These are phyloP conservation scores for Drymodes brunneopygia DNA, from an alignment of 2,113 vertebrate genomes.

Conservation along the genomic window DNA sequence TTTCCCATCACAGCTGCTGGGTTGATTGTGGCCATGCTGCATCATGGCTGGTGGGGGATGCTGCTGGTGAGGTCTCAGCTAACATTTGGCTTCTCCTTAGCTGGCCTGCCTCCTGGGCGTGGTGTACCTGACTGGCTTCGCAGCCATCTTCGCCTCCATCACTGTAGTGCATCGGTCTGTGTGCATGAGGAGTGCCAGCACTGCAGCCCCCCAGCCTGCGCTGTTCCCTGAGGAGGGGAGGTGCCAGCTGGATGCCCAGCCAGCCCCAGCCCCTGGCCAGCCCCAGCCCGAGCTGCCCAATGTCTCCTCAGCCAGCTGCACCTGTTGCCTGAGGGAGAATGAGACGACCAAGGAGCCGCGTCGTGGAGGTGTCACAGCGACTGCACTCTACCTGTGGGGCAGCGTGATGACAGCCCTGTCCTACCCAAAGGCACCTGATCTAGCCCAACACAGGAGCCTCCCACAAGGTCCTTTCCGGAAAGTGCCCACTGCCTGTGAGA, in stretches of 20 bases:
- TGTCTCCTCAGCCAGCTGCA: slow-evolving; percentile 16
- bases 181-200: slow-evolving; percentile 45
- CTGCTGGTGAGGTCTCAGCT: not conserved
- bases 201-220: not conserved
- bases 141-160: slow-evolving; percentile 80
- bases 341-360: not conserved
- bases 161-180: slow-evolving; percentile 79
- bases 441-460: not conserved
- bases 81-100: slow-evolving; percentile 54
- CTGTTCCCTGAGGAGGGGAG: not conserved
- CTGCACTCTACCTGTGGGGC: slow-evolving; percentile 81
- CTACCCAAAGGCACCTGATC: slow-evolving; percentile 44
- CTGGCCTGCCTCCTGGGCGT: slow-evolving; percentile 88
- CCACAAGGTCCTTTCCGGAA: slow-evolving; percentile 35
- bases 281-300: not conserved
- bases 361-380: slow-evolving; percentile 8
- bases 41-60: accelerated
- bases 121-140: slow-evolving; percentile 89
- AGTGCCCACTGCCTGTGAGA: slow-evolving; percentile 56
- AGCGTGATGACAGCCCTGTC: slow-evolving; percentile 79
- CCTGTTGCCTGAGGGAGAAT: slow-evolving; percentile 16
- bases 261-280: not conserved
- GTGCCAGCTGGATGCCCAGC: slow-evolving; percentile 15
- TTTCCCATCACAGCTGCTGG: accelerated
- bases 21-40: accelerated